Evolutionary conservation across 92 coral and sea anemone genomes (phyloP).

Genomic region (Actinostola sp.): DNA sequence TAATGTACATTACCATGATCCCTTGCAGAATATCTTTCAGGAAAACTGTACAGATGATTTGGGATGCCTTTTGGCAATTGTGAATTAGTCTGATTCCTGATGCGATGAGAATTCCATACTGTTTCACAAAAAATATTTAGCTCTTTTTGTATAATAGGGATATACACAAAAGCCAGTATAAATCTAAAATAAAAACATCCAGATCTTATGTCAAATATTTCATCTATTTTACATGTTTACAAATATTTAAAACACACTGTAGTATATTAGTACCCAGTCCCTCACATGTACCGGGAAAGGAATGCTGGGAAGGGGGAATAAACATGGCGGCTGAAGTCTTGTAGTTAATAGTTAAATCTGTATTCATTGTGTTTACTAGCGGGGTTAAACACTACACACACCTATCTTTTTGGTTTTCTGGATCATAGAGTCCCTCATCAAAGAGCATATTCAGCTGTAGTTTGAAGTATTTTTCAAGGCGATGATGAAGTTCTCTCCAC

Average conservation of each 20-base stretch:
- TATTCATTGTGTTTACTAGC: background rate
- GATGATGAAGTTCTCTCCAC: conserved; percentile 9
- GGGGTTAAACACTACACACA: background rate
- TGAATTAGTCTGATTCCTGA: conserved; percentile 13
- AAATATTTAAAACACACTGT: background rate
- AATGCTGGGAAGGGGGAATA: too few species aligned
- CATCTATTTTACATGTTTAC: background rate
- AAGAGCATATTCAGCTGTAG: background rate
- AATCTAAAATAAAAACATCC: background rate
- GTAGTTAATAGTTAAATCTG: too few species aligned
- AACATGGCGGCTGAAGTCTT: too few species aligned
- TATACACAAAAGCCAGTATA: conserved; percentile 12
- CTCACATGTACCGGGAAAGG: too few species aligned
- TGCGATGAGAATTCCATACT: conserved; percentile 22
- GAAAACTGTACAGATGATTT: conserved; percentile 18
- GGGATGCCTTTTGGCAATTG: conserved; percentile 27
- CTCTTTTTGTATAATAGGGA: conserved; percentile 25
- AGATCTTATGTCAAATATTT: background rate
- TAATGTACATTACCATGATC: conserved; percentile 27
- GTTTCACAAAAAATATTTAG: conserved; percentile 22
- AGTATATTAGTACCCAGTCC: background rate
- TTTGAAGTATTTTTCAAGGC: conserved; percentile 2
- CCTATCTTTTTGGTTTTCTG: background rate
- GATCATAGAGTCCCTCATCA: conserved; percentile 5
- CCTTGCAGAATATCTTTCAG: conserved; percentile 22